Evolutionary conservation across 2,113 vertebrate species (phyloP), one percentile per base, ranked within the genome.

Genomic region (Syngnathoides biaculeatus): DNA sequence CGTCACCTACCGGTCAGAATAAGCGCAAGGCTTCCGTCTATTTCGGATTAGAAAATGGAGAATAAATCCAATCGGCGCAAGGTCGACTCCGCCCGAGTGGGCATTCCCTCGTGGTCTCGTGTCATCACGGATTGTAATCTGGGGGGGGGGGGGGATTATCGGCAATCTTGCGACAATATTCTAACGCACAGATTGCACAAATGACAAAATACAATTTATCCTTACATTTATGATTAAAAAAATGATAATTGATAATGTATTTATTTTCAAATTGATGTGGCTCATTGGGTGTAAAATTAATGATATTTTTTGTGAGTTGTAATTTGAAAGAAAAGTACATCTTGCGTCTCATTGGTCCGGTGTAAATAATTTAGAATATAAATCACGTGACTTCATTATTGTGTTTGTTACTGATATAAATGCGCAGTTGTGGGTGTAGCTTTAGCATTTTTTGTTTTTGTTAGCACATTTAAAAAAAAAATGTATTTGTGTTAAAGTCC

Each of bases 21-120:
- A 62, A 56, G 11, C 47, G 2, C 59, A 61, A 40, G 24, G 67
- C n/a, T 62, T 42, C 39, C 39, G 26, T 43, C 60, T 39, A 40
- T 43, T 62, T 62, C 43, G n/a, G 40, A 62, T 62, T 45, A 62
- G 14, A 38, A n/a, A 20, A 19, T 48, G 15, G 52, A 30, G 6
- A 55, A 27, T 64, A 35, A 45, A 61, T 39, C 40, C 38, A 67
- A 62, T 77, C 65, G 61, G n/a, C n/a, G 4, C 2, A 52, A 19
- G 35, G 39, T 67, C 19, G 59, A 53, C 35, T 42, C 14, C 35
- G 61, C n/a, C 35, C 43, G 20, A 64, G 22, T 15, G 11, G 20
- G 53, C 2, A n/a, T 66, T 27, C 13, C 35, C 22, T 62, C 9
- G 5, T 62, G 35, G 5, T 24, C 13, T 62, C 43, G 39, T 62